Evolutionary conservation across 2,113 vertebrate species (phyloP), one percentile per base, ranked within the genome.

Genomic region (Semnopithecus entellus): DNA sequence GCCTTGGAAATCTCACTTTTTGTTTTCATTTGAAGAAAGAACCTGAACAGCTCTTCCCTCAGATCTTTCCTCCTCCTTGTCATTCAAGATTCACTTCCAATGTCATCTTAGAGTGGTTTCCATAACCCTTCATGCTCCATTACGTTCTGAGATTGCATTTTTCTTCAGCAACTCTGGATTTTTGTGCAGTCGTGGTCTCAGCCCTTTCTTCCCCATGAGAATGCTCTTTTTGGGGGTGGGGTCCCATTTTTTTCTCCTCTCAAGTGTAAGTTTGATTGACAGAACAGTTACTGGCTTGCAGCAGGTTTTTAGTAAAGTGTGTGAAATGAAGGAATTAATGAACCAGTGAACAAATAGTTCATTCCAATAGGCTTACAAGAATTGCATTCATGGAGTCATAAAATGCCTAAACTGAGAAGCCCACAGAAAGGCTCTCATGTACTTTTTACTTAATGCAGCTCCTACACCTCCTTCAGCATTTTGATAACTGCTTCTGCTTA

Each of bases 351-450:
- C 2, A 91, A 64, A 35, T n/a, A 52, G 22, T 88, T 80, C 73
- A 76, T 57, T 80, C 52, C n/a, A 23, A 50, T 59, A 52, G 38
- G 18, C 57, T 94, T 82, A 73, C 2, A 96, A 82, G 52, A 81
- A 73, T 85, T 72, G 68, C 70, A 59, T 59, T 66, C 72, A 88
- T 72, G 8, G 35, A 61, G 40, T 76, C 25, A 79, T 38, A 85
- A 55, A 73, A 90, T 43, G 22, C 38, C 90, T 89, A 86, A 78
- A 73, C 20, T 82, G 52, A 96, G 72, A 96, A 59, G 9, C 16
- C 9, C 11, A 20, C 50, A 95, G 57, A 72, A 90, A 94, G 14
- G 11, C 48, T 90, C 6, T 55, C 18, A 48, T 83, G 30, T 3
- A 13, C 59, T 88, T 88, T 94, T 43, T 18, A 35, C 45, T 75